Conservation (phyloP, 2,113 vertebrate genomes). For the Bubo scandiacus region DNA sequence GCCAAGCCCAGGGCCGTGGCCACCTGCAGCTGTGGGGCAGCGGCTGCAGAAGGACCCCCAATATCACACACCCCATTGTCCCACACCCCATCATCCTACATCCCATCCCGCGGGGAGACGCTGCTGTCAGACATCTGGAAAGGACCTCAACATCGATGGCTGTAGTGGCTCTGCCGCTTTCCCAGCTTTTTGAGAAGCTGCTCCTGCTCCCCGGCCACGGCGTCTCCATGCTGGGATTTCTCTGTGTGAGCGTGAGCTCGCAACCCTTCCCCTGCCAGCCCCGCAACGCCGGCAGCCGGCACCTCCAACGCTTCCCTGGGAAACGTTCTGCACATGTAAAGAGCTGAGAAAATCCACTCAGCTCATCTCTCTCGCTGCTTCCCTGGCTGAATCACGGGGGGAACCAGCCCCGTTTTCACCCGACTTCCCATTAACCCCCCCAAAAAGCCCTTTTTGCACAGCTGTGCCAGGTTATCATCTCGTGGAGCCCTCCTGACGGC, state of each 20-base stretch:
- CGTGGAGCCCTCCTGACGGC: background rate
- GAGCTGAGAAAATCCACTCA: background rate
- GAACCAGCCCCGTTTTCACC: background rate
- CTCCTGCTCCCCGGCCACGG: background rate
- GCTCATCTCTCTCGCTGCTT: background rate
- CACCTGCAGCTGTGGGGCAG: fast-evolving
- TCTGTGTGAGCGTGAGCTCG: fast-evolving
- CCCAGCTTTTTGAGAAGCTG: background rate
- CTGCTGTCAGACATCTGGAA: background rate
- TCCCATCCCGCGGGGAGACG: background rate
- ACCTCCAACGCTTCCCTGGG: background rate
- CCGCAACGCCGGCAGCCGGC: background rate
- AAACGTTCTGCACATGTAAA: background rate
- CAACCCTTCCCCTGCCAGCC: fast-evolving
- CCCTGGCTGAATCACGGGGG: fast-evolving
- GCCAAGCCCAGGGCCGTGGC: background rate
- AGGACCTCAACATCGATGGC: fast-evolving
- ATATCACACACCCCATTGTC: too few relatives aligned
- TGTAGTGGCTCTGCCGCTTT: background rate
- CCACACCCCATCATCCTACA: fast-evolving
- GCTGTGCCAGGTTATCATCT: background rate
- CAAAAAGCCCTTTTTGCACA: background rate
- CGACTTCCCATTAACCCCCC: fast-evolving
- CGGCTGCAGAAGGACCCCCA: background rate
- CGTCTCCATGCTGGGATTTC: background rate